phyloP scores from a whole-genome alignment of 1,140 invertebrate genomes.

The Argopecten irradians region DNA sequence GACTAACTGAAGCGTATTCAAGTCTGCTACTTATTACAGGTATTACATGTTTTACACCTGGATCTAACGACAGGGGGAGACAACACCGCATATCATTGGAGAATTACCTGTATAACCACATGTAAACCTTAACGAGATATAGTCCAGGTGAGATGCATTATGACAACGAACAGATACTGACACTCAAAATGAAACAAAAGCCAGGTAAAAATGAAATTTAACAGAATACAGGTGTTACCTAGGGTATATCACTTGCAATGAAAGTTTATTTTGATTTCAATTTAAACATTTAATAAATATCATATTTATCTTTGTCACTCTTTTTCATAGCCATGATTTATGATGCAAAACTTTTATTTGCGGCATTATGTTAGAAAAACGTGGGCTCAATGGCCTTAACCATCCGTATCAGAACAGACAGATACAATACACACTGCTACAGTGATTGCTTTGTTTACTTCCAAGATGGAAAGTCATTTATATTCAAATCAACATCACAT shows the following conservation, averaged over 20 bases:
- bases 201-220: not conserved
- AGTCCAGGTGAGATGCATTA: not conserved
- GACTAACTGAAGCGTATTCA: too few species aligned
- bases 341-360: not conserved
- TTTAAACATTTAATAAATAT: not conserved
- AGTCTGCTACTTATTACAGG: too few species aligned
- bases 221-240: not conserved
- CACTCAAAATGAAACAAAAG: not conserved
- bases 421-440: not conserved
- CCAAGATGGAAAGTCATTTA: not conserved
- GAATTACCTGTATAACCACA: not conserved
- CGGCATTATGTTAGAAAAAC: not conserved
- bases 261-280: not conserved
- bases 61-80: not conserved
- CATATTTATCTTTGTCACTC: not conserved
- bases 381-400: not conserved
- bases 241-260: not conserved
- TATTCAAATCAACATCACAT: constrained; percentile 1
- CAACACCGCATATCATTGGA: not conserved
- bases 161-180: not conserved
- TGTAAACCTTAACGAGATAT: not conserved
- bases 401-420: not conserved
- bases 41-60: not conserved
- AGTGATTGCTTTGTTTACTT: not conserved
- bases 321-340: not conserved